phyloP scores from a whole-genome alignment of 2,888 invertebrate genomes.

The Luperina testacea region DNA sequence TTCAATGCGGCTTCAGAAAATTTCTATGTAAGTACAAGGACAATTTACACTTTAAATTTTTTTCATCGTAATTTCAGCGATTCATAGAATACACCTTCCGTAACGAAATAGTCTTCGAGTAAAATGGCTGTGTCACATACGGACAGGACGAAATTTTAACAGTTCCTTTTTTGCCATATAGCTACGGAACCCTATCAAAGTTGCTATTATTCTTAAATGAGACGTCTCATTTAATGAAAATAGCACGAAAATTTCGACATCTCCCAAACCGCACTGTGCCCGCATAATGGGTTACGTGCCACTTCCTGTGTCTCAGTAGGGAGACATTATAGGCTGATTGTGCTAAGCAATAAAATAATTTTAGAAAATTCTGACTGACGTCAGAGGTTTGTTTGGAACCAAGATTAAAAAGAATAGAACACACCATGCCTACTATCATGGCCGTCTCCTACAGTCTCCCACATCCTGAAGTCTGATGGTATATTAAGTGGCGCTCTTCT shows the following conservation, averaged over 20 bases:
- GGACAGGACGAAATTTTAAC: neutral
- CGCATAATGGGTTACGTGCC: neutral
- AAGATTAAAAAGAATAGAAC: slow-evolving; percentile 6
- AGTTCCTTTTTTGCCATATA: neutral
- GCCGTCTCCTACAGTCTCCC: slow-evolving; percentile 77
- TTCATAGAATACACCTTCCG: neutral
- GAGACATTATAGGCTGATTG: neutral
- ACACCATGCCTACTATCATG: slow-evolving; percentile 69
- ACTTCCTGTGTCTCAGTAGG: neutral
- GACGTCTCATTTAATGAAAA: neutral
- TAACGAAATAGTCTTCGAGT: neutral
- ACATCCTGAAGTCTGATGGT: slow-evolving; percentile 78
- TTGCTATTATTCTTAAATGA: no score
- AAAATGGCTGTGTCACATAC: neutral
- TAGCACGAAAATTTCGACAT: neutral
- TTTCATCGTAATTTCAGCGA: neutral
- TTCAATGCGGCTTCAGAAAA: slow-evolving; percentile 6
- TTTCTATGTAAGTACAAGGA: neutral
- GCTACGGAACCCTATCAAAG: neutral
- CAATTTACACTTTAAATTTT: no score
- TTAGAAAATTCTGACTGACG: neutral
- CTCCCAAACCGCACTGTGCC: neutral
- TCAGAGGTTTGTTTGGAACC: neutral
- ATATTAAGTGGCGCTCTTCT: slow-evolving; percentile 50
- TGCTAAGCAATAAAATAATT: no score